Conservation (phyloP, 2,888 invertebrate species). For the Cerastoderma edule region DNA sequence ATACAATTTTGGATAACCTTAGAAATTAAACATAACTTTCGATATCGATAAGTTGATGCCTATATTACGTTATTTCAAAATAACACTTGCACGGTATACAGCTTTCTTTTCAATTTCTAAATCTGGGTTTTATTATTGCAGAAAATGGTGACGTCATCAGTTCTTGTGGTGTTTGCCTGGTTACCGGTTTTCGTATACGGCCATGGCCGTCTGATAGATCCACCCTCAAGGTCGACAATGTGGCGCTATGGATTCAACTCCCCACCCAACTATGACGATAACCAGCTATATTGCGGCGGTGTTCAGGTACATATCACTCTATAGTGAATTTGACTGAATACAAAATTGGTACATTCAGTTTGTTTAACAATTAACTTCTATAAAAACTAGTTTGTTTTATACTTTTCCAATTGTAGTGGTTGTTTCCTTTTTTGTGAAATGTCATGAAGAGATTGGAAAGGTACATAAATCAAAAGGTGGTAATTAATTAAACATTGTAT, state of each 20-base stretch:
- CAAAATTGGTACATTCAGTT: too few relatives aligned
- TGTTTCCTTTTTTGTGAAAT: too few relatives aligned
- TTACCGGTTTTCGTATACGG: constrained; percentile 43
- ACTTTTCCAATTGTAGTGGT: too few relatives aligned
- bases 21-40: background rate
- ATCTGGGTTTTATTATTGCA: background rate
- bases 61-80: background rate
- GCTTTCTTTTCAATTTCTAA: background rate
- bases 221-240: constrained; percentile 96
- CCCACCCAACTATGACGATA: constrained; percentile 97
- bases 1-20: background rate
- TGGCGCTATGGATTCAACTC: constrained; percentile 98
- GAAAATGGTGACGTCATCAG: constrained; percentile 6
- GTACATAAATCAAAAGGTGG: too few relatives aligned
- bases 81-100: background rate
- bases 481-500: too few relatives aligned
- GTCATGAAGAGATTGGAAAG: too few relatives aligned
- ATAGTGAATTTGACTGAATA: too few relatives aligned
- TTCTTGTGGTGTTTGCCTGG: constrained; percentile 15
- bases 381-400: too few relatives aligned
- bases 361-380: too few relatives aligned
- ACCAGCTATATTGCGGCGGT: constrained; percentile 96
- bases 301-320: constrained; percentile 89
- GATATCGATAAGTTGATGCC: background rate
- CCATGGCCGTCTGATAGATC: constrained; percentile 93